phyloP scores from a whole-genome alignment of 2,888 invertebrate species.

The Agrilus mali region DNA sequence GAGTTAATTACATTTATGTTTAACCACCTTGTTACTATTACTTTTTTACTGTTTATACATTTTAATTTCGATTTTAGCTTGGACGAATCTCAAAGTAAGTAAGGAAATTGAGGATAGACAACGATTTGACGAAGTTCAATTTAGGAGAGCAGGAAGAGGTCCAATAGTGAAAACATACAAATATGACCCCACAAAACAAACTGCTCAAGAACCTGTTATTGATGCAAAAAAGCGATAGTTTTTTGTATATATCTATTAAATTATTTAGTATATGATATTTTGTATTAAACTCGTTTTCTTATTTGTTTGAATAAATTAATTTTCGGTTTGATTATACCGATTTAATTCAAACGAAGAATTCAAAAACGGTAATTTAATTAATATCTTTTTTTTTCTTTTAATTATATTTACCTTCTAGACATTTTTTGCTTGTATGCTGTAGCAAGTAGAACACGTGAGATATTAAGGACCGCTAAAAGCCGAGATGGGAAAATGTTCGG shows the following conservation, averaged over 20 bases:
- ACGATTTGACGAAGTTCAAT: slow-evolving; percentile 63
- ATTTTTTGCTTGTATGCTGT: too few species aligned
- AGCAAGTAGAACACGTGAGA: too few species aligned
- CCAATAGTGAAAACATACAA: slow-evolving; percentile 80
- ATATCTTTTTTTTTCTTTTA: too few species aligned
- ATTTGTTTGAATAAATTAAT: neutral
- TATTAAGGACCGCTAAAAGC: too few species aligned
- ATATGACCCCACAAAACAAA: slow-evolving; percentile 62
- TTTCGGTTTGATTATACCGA: neutral
- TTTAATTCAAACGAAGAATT: too few species aligned
- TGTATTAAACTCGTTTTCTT: neutral
- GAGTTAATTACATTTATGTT: neutral
- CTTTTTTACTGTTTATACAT: neutral
- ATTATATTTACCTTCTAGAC: too few species aligned
- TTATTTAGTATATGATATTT: slow-evolving; percentile 3
- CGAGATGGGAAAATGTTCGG: too few species aligned
- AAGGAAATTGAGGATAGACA: slow-evolving; percentile 66
- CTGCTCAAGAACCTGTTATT: slow-evolving; percentile 27
- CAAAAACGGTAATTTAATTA: too few species aligned
- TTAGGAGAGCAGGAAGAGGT: slow-evolving; percentile 74
- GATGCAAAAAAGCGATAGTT: slow-evolving; percentile 42
- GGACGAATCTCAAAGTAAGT: slow-evolving; percentile 70
- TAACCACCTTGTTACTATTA: neutral
- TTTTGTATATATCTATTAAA: slow-evolving; percentile 8
- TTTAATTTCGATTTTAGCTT: slow-evolving; percentile 40